Base-by-base conservation (phyloP, 2,888 invertebrate species). In the Crocallis elinguaria region DNA sequence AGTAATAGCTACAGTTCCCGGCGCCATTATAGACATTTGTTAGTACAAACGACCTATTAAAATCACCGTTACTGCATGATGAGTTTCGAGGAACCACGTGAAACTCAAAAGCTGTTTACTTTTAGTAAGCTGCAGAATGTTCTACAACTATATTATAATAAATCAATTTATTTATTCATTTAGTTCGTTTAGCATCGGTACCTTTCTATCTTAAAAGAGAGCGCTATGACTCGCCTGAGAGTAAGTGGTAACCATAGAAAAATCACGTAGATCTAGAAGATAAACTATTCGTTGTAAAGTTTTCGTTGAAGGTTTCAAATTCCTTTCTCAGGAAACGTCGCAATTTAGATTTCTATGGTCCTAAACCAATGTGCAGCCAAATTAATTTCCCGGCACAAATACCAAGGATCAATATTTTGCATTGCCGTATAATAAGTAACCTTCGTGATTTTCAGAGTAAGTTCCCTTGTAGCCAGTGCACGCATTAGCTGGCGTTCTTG, bases 401-500 rank as follows among this genome's bases (percentile, higher is more conserved):
- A 19, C n/a, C 35, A 8, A 2, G 16, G n/a, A 35, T 42, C 41
- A 36, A 41, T 42, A 42, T 21, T 8, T 36, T n/a, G 36, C 16
- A 45, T 19, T 21, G 21, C 17, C 13, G 45, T 46, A 46, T 46
- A 52, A 52, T 36, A 38, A 51, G 33, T 39, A 49, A 46, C 25
- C n/a, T 27, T 50, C 51, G 56, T 51, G 51, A 56, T 43, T 51
- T 61, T 64, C 51, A 56, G 57, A 58, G 57, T 58, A 64, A 33
- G 46, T 48, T 38, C 41, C 29, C 46, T 46, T 46, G 41, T 54
- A 48, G 38, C 53, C 48, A 35, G 53, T 36, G 82, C 79, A 87
- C 87, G 86, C 87, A 86, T 84, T 81, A 83, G 77, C 79, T 73
- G 69, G 79, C 79, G 77, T 83, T 82, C 84, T 86, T 84, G 84